Evolutionary conservation across 2,797 vertebrate genomes (phyloP).

Genomic region (Anolis apletophallus): DNA sequence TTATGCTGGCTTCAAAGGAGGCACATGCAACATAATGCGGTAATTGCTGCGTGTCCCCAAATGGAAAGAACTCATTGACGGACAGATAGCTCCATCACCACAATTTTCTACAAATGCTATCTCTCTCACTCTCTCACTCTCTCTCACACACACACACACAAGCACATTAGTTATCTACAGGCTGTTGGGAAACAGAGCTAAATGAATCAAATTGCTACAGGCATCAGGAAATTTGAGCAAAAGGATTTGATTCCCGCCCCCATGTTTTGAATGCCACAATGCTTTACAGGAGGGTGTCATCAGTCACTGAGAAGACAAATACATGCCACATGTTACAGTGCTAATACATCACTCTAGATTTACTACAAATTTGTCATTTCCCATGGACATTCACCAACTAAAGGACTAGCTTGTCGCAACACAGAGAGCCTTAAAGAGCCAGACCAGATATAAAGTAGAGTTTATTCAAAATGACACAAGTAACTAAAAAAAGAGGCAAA

Average conservation of each 20-base stretch:
- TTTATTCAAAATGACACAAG: no score
- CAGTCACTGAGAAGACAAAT: slow-evolving; percentile 13
- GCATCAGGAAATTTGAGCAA: background rate
- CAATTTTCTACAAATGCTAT: slow-evolving; percentile 21
- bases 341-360: slow-evolving; percentile 10
- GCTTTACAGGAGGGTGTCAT: background rate
- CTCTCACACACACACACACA: no score
- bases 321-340: background rate
- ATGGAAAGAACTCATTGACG: slow-evolving; percentile 13
- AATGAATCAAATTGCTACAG: background rate
- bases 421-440: no score
- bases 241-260: background rate
- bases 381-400: slow-evolving; percentile 11
- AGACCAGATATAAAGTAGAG: no score
- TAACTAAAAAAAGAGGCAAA: no score
- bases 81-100: slow-evolving; percentile 5
- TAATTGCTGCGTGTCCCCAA: background rate
- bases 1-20: slow-evolving; percentile 17
- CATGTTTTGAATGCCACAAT: background rate
- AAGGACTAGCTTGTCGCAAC: no score
- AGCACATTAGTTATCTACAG: background rate
- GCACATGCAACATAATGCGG: background rate
- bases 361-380: background rate
- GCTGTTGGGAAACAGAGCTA: slow-evolving; percentile 17
- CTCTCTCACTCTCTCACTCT: slow-evolving; percentile 1